phyloP scores from a whole-genome alignment of 1,140 invertebrate genomes.

The honey bee (Apis mellifera) region DNA sequence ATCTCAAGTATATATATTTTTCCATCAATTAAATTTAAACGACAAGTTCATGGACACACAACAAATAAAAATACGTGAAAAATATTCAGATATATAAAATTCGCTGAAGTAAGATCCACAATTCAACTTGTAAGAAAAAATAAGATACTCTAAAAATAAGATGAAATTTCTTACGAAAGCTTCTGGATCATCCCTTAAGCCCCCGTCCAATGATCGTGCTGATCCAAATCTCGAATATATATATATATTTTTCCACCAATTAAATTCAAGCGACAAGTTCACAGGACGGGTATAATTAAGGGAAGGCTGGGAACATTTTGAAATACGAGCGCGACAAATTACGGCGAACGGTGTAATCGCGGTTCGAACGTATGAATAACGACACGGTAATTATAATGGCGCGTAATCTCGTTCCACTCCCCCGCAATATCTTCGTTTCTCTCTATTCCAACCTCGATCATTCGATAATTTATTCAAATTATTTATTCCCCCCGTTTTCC shows the following conservation, averaged over 20 bases:
- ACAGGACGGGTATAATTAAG: background rate
- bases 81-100: too few species aligned
- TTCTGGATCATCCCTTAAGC: too few species aligned
- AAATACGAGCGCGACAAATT: background rate
- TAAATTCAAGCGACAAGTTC: background rate
- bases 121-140: too few species aligned
- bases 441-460: background rate
- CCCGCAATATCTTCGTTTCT: background rate
- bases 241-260: background rate
- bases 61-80: too few species aligned
- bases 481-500: background rate
- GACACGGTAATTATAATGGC: slow-evolving; percentile 3
- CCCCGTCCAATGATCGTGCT: too few species aligned
- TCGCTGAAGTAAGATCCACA: too few species aligned
- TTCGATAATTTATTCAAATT: background rate
- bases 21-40: too few species aligned
- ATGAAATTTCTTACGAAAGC: too few species aligned
- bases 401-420: background rate
- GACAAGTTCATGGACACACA: too few species aligned
- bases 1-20: background rate
- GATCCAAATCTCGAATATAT: too few species aligned
- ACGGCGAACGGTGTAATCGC: background rate
- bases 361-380: background rate
- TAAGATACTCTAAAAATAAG: too few species aligned
- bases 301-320: background rate